Percentiles rank a stretch among this genome's conserved stretches.
Evolutionary conservation across 2,113 vertebrate genomes (phyloP).

Genomic region (Calidris pugnax): DNA sequence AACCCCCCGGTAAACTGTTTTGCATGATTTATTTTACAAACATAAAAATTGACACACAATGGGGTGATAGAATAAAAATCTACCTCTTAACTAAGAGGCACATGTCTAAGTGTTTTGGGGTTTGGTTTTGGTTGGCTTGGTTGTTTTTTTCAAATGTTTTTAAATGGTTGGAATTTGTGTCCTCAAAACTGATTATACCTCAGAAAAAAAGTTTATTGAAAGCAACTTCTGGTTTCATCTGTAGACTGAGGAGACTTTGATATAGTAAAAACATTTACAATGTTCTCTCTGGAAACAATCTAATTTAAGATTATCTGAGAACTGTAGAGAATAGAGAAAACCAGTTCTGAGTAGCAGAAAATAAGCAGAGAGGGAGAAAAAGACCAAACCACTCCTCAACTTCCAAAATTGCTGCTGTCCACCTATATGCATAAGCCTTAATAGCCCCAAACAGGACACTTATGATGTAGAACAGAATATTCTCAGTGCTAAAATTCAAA

Average conservation of each 20-base stretch:
- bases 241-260: neutral
- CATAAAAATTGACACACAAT: neutral
- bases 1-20: neutral
- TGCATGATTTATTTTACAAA: neutral
- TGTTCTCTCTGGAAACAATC: neutral
- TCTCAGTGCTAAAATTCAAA: neutral
- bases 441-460: neutral
- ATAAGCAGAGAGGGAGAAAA: neutral
- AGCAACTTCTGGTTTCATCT: neutral
- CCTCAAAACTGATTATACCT: neutral
- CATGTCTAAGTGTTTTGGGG: too few relatives aligned
- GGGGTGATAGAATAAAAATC: neutral
- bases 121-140: neutral
- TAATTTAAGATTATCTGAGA: neutral
- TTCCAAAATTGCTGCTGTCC: neutral
- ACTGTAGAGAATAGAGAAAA: neutral
- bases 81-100: neutral
- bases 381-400: neutral
- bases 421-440: neutral
- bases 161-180: neutral
- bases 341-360: neutral
- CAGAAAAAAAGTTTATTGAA: neutral
- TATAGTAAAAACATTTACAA: neutral
- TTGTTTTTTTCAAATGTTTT: neutral
- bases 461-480: neutral